A percentile compares a stretch with the other conserved stretches of the same genome.
These are phyloP conservation scores for Temnothorax rugatulus DNA, from an alignment of 2,888 invertebrate genomes.

Conservation along the genomic window DNA sequence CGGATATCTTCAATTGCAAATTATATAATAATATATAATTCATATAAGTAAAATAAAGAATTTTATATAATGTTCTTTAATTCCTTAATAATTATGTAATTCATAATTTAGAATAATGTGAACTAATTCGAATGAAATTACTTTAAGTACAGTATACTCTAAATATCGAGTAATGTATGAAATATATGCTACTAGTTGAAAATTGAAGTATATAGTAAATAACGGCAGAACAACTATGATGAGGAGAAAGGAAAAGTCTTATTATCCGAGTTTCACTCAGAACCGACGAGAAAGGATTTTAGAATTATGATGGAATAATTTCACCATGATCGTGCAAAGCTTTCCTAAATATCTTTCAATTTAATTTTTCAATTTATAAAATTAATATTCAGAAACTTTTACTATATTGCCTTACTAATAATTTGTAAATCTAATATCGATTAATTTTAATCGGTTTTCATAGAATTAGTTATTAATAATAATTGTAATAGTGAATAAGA, in stretches of 20 bases:
- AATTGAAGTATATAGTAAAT: slow-evolving; percentile 24
- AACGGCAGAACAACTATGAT: neutral
- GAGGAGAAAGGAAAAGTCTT: slow-evolving; percentile 41
- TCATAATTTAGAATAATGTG: neutral
- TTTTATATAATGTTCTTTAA: neutral
- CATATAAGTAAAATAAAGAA: neutral
- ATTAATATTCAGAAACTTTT: neutral
- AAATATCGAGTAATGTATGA: neutral
- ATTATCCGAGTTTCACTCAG: slow-evolving; percentile 35
- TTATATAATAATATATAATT: neutral
- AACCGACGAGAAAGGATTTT: slow-evolving; percentile 33
- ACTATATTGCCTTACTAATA: neutral
- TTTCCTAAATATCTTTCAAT: slow-evolving; percentile 15
- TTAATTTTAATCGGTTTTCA: too few relatives aligned
- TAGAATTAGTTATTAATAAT: neutral
- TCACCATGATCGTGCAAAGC: neutral
- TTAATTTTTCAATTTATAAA: too few relatives aligned
- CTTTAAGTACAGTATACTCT: neutral
- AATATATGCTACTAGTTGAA: neutral
- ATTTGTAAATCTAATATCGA: neutral
- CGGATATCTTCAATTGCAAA: neutral
- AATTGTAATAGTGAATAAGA: neutral
- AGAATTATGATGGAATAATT: slow-evolving; percentile 19
- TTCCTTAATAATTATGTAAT: neutral
- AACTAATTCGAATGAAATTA: neutral